Base-by-base conservation (phyloP, 2,888 invertebrate species). In the Schrankia costaestrigalis region DNA sequence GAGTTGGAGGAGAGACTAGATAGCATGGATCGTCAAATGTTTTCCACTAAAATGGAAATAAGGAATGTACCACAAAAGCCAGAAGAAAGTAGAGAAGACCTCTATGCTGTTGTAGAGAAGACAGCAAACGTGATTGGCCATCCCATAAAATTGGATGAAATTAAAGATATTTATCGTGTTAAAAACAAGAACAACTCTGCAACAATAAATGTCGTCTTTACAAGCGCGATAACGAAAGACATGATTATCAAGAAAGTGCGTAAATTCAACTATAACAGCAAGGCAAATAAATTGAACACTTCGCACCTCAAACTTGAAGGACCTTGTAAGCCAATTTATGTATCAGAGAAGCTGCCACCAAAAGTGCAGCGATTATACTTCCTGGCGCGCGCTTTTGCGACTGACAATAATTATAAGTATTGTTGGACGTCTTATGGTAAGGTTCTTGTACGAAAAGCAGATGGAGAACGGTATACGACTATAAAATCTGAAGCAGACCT, bases 221-320 rank as follows among this genome's bases (percentile, higher is more conserved):
- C n/a, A 12, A 29, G 29, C 13, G 29, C 21, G 2, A 17, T 21
- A 8, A 29, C 29, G 2, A 29, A 29, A 13, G 29, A 29, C 12
- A 29, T 3, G 3, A 29, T 29, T 3, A 6, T 29, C 2, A 29
- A 21, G 8, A 21, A 21, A 13, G 21, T 9, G 3, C 11, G 29
- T 12, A 6, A 21, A 13, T 29, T 21, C 8, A 29, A 29, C 7
- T 21, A 5, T 1, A 3, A 2, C 1, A 21, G 21, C 13, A 29
- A 29, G 9, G 2, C 6, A 13, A 19, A 12, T 6, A 29, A 29
- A 9, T 9, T 29, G 3, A 29, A 21, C 11, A 29, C 29, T 1
- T 13, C 19, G 1, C 29, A 29, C 6, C 9, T 29, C 1, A 11
- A n/a, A 21, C 8, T 29, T 3, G 21, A 21, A 1, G 29, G 29